These are phyloP conservation scores for Neolamprologus brichardi DNA, from an alignment of 2,113 vertebrate genomes.

Conservation along the genomic window DNA sequence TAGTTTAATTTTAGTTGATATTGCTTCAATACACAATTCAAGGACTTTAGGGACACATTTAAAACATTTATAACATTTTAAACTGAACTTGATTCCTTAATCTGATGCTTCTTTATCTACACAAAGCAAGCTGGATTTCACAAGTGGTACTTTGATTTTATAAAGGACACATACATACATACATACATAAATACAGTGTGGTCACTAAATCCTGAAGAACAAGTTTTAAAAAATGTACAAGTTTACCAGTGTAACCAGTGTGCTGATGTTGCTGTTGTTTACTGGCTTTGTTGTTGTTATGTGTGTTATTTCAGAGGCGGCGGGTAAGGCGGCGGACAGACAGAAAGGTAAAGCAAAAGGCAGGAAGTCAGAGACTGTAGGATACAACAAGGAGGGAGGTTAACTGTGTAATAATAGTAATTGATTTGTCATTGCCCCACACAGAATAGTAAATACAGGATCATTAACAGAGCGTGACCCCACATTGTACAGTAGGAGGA, in stretches of 20 bases:
- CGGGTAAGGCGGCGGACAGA: constrained; percentile 59
- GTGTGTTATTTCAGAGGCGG: constrained; percentile 68
- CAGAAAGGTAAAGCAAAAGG: constrained; percentile 64
- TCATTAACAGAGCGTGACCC: not conserved
- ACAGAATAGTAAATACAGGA: not conserved
- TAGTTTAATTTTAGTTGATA: not conserved
- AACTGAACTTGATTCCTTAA: not conserved
- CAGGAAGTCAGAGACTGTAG: not conserved
- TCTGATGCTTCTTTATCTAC: not conserved
- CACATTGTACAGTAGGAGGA: not conserved
- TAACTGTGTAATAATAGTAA: not conserved
- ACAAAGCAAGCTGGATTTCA: not conserved
- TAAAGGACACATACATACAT: not conserved
- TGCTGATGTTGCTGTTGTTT: constrained; percentile 44
- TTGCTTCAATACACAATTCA: not conserved
- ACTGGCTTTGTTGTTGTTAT: constrained; percentile 58
- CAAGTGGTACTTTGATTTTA: not conserved
- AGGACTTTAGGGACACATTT: not conserved
- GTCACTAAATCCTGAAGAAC: not conserved
- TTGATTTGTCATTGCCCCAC: not conserved
- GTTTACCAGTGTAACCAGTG: not conserved
- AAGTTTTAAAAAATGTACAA: not conserved
- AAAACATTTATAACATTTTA: not conserved
- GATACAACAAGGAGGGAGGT: not conserved
- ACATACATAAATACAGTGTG: not conserved